Evolutionary conservation across 1,140 invertebrate genomes (phyloP).

Genomic region (Heliconius eleuchia): DNA sequence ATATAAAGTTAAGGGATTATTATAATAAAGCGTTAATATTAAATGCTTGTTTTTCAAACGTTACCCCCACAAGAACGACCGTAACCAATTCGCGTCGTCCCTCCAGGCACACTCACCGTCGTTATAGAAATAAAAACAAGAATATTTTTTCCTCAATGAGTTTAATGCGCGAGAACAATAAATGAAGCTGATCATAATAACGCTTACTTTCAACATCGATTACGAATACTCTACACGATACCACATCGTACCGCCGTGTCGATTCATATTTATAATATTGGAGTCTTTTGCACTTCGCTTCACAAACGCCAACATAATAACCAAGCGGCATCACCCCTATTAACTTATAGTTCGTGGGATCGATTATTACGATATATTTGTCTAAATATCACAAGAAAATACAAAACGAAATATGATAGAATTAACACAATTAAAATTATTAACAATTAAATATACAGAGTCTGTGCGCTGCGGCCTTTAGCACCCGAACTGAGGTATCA

Average conservation of each 20-base stretch:
- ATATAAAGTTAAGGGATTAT: neutral
- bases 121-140: constrained; percentile 70
- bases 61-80: constrained; percentile 47
- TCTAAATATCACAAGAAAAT: constrained; percentile 81
- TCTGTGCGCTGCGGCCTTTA: constrained; percentile 51
- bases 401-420: constrained; percentile 79
- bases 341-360: constrained; percentile 79
- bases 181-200: constrained; percentile 80
- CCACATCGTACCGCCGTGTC: constrained; percentile 61
- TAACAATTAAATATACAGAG: constrained; percentile 77
- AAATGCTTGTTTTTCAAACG: constrained; percentile 49
- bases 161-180: constrained; percentile 81
- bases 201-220: constrained; percentile 81
- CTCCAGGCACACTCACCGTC: constrained; percentile 49
- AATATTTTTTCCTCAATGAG: constrained; percentile 73
- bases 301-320: constrained; percentile 61
- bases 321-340: constrained; percentile 65
- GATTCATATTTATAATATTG: constrained; percentile 72
- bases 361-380: constrained; percentile 77
- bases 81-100: constrained; percentile 41
- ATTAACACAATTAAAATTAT: constrained; percentile 79
- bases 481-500: constrained; percentile 55
- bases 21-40: neutral
- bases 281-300: constrained; percentile 75
- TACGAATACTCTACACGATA: constrained; percentile 78